Percentiles rank a stretch among this genome's conserved stretches.
These are phyloP conservation scores for Meles meles DNA, from an alignment of 2,113 vertebrate genomes.

Conservation along the genomic window DNA sequence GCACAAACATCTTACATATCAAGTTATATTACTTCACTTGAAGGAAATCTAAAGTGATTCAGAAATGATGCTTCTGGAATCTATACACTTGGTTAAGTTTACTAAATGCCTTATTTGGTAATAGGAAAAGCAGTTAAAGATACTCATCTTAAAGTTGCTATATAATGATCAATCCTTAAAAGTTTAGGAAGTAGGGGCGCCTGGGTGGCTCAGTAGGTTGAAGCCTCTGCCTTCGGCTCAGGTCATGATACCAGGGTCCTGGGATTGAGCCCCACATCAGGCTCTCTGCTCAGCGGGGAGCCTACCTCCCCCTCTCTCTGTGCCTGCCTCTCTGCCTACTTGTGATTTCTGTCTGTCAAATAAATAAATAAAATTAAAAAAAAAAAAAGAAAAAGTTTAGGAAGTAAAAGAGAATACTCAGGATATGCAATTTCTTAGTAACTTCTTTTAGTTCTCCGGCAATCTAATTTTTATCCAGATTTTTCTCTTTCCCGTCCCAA, in stretches of 20 bases:
- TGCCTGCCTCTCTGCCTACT: too few species aligned
- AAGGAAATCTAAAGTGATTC: constrained; percentile 32
- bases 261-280: too few species aligned
- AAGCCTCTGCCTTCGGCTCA: too few species aligned
- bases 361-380: too few species aligned
- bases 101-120: neutral
- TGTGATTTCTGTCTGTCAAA: too few species aligned
- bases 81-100: neutral
- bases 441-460: neutral
- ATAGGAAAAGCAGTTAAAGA: neutral
- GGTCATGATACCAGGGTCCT: too few species aligned
- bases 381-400: neutral
- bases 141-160: neutral
- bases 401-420: neutral
- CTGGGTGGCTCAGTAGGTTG: too few species aligned
- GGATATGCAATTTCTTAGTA: neutral
- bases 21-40: constrained; percentile 5
- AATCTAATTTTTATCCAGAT: neutral
- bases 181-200: neutral
- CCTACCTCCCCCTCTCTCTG: too few species aligned
- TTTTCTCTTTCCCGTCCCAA: neutral
- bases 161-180: neutral
- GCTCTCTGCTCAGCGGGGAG: too few species aligned
- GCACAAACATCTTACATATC: neutral
- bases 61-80: neutral